phyloP scores from a whole-genome alignment of 2,797 vertebrate genomes.

The Sphenopsis melanotis region DNA sequence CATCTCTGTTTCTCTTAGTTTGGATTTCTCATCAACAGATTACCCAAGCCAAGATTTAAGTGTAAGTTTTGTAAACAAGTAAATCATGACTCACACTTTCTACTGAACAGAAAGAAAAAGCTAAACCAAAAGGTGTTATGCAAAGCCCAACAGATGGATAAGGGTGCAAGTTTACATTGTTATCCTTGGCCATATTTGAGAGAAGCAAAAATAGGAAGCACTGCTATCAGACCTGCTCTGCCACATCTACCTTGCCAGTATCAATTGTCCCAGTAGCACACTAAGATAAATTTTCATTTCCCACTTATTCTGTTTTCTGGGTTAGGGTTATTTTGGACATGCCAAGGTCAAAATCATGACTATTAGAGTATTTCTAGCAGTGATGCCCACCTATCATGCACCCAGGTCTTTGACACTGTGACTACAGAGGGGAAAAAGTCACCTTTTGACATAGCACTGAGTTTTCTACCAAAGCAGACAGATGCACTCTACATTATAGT shows the following conservation, averaged over 20 bases:
- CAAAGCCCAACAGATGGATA: not conserved
- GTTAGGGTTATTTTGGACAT: not conserved
- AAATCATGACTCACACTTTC: not conserved
- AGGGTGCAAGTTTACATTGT: not conserved
- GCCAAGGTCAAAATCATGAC: not conserved
- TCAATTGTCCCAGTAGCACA: not conserved
- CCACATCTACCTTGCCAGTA: not conserved
- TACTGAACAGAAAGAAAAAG: not conserved
- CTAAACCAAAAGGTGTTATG: not conserved
- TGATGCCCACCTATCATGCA: not conserved
- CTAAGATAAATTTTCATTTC: not conserved
- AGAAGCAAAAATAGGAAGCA: not conserved
- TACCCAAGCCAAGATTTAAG: not conserved
- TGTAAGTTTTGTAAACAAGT: not conserved
- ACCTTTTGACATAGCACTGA: not conserved
- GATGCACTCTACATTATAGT: not conserved
- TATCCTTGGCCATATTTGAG: not conserved
- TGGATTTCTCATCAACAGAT: conserved; percentile 5
- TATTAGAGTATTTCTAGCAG: not conserved
- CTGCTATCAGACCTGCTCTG: not conserved
- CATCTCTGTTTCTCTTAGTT: not conserved
- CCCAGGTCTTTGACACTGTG: not conserved
- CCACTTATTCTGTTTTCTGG: not conserved
- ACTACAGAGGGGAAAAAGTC: not conserved
- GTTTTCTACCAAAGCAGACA: not conserved